Percentiles rank a stretch among this genome's conserved stretches.
phyloP scores from a whole-genome alignment of 2,888 invertebrate species.

The Petrophora chlorosata region DNA sequence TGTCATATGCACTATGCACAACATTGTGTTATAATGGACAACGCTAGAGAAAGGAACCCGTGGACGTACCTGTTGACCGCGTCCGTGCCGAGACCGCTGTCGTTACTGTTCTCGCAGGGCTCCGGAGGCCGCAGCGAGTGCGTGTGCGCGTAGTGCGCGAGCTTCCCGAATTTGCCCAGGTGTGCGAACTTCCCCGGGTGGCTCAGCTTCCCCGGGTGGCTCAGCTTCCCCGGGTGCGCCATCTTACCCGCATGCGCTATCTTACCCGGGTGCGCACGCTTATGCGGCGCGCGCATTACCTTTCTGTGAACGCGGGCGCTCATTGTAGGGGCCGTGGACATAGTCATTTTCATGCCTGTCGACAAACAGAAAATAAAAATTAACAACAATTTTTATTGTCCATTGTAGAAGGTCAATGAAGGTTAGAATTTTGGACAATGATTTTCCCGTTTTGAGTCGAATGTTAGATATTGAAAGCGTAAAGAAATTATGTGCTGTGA shows the following conservation, averaged over 20 bases:
- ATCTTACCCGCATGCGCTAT: slow-evolving; percentile 76
- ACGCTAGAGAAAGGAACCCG: background rate
- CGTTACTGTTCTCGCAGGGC: slow-evolving; percentile 94
- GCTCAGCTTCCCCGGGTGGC: slow-evolving; percentile 64
- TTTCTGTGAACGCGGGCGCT: slow-evolving; percentile 87
- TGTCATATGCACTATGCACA: no score
- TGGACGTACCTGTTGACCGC: slow-evolving; percentile 75
- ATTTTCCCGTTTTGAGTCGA: no score
- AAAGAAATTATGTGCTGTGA: no score
- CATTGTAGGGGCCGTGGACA: slow-evolving; percentile 87
- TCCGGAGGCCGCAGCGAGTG: slow-evolving; percentile 78
- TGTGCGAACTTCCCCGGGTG: slow-evolving; percentile 63
- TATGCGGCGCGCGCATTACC: slow-evolving; percentile 87
- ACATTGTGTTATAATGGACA: no score
- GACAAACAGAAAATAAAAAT: slow-evolving; percentile 62
- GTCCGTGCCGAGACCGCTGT: slow-evolving; percentile 94
- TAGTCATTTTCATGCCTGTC: slow-evolving; percentile 89
- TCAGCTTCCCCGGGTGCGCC: slow-evolving; percentile 62
- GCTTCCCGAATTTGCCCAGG: slow-evolving; percentile 72
- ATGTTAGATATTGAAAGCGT: no score
- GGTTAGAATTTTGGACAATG: background rate
- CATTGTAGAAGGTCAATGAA: slow-evolving; percentile 21
- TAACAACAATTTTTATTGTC: slow-evolving; percentile 35
- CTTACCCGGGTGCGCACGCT: slow-evolving; percentile 81
- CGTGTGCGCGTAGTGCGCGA: slow-evolving; percentile 72